Evolutionary conservation across 2,888 invertebrate genomes (phyloP).

Genomic region (Hoplodrina ambigua): DNA sequence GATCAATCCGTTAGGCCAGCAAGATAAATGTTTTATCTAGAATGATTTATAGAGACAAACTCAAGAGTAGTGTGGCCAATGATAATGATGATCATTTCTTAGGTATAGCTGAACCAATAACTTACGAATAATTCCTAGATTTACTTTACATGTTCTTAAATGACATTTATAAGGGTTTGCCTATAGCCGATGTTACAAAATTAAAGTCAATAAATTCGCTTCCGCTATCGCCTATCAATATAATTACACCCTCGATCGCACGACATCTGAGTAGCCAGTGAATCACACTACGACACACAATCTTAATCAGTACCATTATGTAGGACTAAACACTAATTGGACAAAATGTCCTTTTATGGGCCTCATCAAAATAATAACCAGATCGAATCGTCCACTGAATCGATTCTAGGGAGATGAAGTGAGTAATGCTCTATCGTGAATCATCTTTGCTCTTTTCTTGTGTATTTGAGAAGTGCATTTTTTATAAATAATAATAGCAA

Average conservation of each 20-base stretch:
- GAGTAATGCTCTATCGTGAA: constrained; percentile 58
- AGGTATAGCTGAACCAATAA: too few species aligned
- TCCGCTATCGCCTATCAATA: constrained; percentile 55
- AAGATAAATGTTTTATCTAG: too few species aligned
- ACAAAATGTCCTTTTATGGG: constrained; percentile 80
- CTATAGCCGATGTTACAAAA: too few species aligned
- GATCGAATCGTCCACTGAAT: constrained; percentile 60
- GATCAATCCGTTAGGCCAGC: too few species aligned
- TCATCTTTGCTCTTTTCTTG: constrained; percentile 50
- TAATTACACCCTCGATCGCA: constrained; percentile 26
- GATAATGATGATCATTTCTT: too few species aligned
- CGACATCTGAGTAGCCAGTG: constrained; percentile 63
- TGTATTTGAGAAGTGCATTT: neutral
- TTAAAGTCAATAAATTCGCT: constrained; percentile 11
- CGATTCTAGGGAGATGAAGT: constrained; percentile 64
- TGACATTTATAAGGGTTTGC: too few species aligned
- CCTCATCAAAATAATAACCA: constrained; percentile 69
- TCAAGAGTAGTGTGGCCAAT: too few species aligned
- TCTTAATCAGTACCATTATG: constrained; percentile 67
- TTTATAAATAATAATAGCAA: too few species aligned
- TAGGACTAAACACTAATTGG: constrained; percentile 79
- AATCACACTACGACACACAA: constrained; percentile 68
- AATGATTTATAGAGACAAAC: too few species aligned
- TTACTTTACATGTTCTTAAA: too few species aligned
- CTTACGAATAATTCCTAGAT: too few species aligned